Evolutionary conservation across 2,113 vertebrate genomes (phyloP).

Genomic region (Nibea coibor): DNA sequence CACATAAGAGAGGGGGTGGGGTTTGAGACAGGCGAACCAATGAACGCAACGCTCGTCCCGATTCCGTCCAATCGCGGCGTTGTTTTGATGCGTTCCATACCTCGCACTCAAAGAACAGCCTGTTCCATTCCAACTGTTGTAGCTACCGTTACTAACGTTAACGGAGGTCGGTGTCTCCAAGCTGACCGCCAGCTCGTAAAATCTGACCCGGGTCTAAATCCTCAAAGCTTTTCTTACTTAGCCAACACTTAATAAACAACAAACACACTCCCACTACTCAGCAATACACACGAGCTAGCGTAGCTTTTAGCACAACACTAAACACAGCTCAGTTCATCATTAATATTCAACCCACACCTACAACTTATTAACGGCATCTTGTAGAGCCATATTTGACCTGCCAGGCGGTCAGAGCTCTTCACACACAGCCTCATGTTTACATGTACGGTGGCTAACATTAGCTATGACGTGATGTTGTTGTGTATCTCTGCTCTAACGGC

Average conservation of each 20-base stretch:
- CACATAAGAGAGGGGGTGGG: constrained; percentile 32
- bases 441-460: constrained; percentile 47
- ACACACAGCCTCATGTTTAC: background rate
- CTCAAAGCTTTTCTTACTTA: background rate
- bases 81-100: constrained; percentile 72
- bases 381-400: background rate
- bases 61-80: constrained; percentile 69
- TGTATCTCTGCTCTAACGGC: constrained; percentile 7
- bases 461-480: constrained; percentile 71
- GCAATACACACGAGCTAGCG: constrained; percentile 44
- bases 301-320: constrained; percentile 48
- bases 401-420: background rate
- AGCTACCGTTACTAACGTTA: constrained; percentile 11
- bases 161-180: background rate
- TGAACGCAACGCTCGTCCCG: background rate
- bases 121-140: constrained; percentile 28
- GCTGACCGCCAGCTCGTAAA: accelerated
- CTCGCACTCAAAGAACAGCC: constrained; percentile 56
- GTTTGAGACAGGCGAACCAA: background rate
- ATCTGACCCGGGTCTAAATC: background rate
- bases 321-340: background rate
- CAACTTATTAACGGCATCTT: background rate
- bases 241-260: background rate
- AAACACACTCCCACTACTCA: constrained; percentile 25
- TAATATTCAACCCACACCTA: background rate